Percentiles rank a stretch among this genome's conserved stretches.
Conservation (phyloP, 2,113 vertebrate genomes). For the Heterochromis multidens region DNA sequence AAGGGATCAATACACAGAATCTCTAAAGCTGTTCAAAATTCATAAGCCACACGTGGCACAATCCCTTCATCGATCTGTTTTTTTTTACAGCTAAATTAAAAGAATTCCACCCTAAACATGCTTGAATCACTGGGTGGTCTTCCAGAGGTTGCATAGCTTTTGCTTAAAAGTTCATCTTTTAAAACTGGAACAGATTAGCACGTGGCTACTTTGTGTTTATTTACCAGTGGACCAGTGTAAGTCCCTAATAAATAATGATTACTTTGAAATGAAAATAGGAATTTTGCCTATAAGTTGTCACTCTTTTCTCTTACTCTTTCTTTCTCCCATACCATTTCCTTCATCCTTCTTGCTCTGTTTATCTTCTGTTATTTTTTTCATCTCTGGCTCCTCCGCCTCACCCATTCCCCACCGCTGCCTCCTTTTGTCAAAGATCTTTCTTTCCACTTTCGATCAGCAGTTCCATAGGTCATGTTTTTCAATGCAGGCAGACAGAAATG, state of each 20-base stretch:
- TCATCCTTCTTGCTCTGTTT: neutral
- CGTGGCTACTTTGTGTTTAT: neutral
- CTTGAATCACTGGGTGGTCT: neutral
- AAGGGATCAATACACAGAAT: neutral
- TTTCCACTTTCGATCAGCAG: neutral
- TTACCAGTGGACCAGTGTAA: neutral
- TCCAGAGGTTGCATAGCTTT: neutral
- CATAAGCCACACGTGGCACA: neutral
- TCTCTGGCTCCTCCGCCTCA: neutral
- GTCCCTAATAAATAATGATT: neutral
- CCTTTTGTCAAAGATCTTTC: neutral
- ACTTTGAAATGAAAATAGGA: neutral
- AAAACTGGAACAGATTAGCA: neutral
- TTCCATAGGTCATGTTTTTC: constrained; percentile 13
- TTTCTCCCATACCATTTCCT: neutral
- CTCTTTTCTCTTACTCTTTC: neutral
- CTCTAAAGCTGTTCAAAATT: neutral
- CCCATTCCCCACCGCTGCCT: neutral
- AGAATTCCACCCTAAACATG: neutral
- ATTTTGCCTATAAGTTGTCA: neutral
- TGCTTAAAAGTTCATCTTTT: neutral
- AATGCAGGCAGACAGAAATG: neutral
- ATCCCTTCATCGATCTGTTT: neutral
- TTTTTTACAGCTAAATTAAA: neutral
- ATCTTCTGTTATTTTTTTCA: neutral